These are phyloP conservation scores for Xiphias gladius DNA, from an alignment of 2,113 vertebrate genomes.

Conservation along the genomic window DNA sequence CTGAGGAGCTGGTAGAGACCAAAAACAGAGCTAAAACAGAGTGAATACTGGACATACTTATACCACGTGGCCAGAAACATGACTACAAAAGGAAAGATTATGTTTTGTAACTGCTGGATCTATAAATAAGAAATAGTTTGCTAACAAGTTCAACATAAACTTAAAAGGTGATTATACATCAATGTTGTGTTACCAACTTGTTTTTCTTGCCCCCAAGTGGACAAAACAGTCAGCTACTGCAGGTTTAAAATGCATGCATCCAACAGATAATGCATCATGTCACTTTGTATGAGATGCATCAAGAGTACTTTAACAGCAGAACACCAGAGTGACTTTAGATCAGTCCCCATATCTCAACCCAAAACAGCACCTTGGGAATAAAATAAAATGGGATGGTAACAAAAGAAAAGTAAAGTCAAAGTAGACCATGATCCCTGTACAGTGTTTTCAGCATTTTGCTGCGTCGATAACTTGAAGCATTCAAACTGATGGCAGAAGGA, in stretches of 20 bases:
- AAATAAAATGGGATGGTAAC: constrained; percentile 19
- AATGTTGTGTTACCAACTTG: not conserved
- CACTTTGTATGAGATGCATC: not conserved
- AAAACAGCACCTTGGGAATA: not conserved
- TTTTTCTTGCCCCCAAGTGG: not conserved
- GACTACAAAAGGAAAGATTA: no score
- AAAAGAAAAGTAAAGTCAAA: not conserved
- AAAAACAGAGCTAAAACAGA: not conserved
- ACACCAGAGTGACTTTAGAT: not conserved
- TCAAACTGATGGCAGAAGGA: constrained; percentile 16
- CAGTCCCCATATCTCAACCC: not conserved
- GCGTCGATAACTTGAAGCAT: constrained; percentile 40
- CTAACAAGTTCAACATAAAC: not conserved
- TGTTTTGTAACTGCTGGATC: no score
- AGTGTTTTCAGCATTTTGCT: constrained; percentile 38
- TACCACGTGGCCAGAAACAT: not conserved
- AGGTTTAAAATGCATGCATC: not conserved
- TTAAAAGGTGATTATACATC: not conserved
- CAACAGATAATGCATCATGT: not conserved
- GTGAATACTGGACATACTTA: not conserved
- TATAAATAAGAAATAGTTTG: no score
- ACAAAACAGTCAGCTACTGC: not conserved
- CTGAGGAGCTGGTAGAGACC: not conserved
- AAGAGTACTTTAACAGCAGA: not conserved
- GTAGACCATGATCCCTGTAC: constrained; percentile 16